Evolutionary conservation across 2,888 invertebrate species (phyloP).

Genomic region (Oasisia sp.): DNA sequence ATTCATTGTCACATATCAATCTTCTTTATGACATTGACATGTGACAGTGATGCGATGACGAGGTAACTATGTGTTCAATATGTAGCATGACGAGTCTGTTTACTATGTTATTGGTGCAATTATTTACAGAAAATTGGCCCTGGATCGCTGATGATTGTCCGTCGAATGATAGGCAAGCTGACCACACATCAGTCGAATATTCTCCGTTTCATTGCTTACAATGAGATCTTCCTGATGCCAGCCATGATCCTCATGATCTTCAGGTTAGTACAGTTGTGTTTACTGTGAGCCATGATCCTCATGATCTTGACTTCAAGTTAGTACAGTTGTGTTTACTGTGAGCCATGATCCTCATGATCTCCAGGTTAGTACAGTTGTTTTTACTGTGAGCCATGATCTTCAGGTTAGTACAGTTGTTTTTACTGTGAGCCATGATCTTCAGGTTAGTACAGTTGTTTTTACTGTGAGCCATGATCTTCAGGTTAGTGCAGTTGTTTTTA

Average conservation of each 20-base stretch:
- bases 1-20: too few species aligned
- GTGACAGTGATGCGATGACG: too few species aligned
- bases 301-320: conserved; percentile 85
- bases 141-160: conserved; percentile 88
- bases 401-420: too few species aligned
- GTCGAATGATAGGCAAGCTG: conserved; percentile 85
- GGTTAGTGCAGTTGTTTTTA: conserved; percentile 74
- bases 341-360: too few species aligned
- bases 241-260: conserved; percentile 62
- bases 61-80: neutral
- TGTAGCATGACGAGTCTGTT: neutral
- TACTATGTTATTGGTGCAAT: neutral
- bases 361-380: conserved; percentile 73
- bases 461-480: too few species aligned
- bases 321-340: conserved; percentile 62
- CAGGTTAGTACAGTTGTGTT: neutral
- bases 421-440: conserved; percentile 70
- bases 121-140: conserved; percentile 84
- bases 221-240: conserved; percentile 82
- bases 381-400: conserved; percentile 77
- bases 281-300: conserved; percentile 44
- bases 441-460: conserved; percentile 75
- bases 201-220: conserved; percentile 88
- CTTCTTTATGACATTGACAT: too few species aligned
- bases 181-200: conserved; percentile 92